Evolutionary conservation across 2,113 vertebrate species (phyloP), one percentile per base, ranked within the genome.

Genomic region (Dascyllus trimaculatus): DNA sequence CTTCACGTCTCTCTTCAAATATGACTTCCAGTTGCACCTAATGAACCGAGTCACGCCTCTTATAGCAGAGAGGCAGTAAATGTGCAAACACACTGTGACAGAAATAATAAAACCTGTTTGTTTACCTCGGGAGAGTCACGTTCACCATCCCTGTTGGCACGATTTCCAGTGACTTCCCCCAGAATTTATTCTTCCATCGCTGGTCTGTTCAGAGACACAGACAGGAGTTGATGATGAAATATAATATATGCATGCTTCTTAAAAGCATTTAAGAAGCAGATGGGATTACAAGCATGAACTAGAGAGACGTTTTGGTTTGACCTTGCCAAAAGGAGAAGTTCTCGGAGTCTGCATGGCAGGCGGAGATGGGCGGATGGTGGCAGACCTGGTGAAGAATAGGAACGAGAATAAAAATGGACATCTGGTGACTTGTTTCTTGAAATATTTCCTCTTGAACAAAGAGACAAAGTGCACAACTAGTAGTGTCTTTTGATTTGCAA

Each of bases 121-220:
- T 64, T 89, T 90, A 97, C 97, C 94, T 95, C 26, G 96, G 94
- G 53, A 98, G 88, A 40, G 93, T 94, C 43, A 97, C 95, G 0
- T 98, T 96, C 73, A 99, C 96, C 49, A 96, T 96, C 49, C 97
- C 97, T 56, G 96, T 80, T 0, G 97, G 97, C 72, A 97, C 88
- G 1, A 99, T 97, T 93, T 99, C 97, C 75, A 99, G 78, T 0
- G 97, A 98, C 70, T 98, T 99, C 13, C 97, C 97, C 97, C 97
- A 99, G 85, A 98, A 99, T 75, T 97, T 98, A 85, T 98, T 96
- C 79, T 99, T 98, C 97, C 97, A 98, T 54, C 96, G 93, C 92
- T 98, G 97, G 82, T 99, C 97, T 97, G 88, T 72, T 43, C 10
- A 38, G 24, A 38, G n/a, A 85, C 1, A 40, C 1, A 46, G 75